A percentile compares a stretch with the other conserved stretches of the same genome.
These are phyloP conservation scores for Drosophila rufa DNA, from an alignment of 1,140 invertebrate species.

Conservation along the genomic window DNA sequence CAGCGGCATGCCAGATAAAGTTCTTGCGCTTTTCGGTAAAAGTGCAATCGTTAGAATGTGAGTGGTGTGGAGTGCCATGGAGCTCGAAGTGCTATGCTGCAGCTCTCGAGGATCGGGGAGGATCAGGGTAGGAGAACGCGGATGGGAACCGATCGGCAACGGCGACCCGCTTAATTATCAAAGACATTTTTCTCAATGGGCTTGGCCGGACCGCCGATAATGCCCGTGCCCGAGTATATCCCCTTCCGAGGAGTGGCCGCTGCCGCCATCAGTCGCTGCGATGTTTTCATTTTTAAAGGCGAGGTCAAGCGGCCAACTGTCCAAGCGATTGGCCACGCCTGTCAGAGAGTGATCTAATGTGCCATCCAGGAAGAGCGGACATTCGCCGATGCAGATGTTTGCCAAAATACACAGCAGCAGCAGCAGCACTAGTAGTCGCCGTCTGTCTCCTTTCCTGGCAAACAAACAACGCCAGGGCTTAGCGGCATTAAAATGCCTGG, in stretches of 20 bases:
- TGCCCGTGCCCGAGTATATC: conserved; percentile 14
- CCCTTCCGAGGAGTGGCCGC: conserved; percentile 30
- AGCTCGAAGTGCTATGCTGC: neutral
- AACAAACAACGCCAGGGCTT: conserved; percentile 16
- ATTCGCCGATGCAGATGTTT: conserved; percentile 42
- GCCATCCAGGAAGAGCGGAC: conserved; percentile 62
- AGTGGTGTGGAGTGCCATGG: conserved; percentile 34
- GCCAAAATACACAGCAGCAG: conserved; percentile 39
- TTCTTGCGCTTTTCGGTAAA: conserved; percentile 78
- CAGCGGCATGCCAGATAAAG: conserved; percentile 74
- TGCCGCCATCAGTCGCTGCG: conserved; percentile 14
- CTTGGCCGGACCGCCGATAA: conserved; percentile 63
- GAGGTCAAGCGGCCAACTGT: conserved; percentile 57
- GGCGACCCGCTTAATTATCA: conserved; percentile 79
- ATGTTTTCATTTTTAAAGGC: conserved; percentile 58
- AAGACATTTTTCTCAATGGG: conserved; percentile 73
- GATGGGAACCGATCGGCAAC: conserved; percentile 36
- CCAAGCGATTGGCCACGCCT: conserved; percentile 27
- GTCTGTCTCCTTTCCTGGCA: conserved; percentile 14
- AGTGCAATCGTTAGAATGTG: conserved; percentile 82
- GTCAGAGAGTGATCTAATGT: conserved; percentile 72
- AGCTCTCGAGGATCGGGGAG: conserved; percentile 4
- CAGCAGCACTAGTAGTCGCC: neutral
- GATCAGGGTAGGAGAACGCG: conserved; percentile 7
- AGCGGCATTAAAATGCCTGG: conserved; percentile 21